Percentiles rank a stretch among this genome's conserved stretches.
Evolutionary conservation across 2,797 vertebrate species (phyloP).

Genomic region (Aulostomus chinensis): DNA sequence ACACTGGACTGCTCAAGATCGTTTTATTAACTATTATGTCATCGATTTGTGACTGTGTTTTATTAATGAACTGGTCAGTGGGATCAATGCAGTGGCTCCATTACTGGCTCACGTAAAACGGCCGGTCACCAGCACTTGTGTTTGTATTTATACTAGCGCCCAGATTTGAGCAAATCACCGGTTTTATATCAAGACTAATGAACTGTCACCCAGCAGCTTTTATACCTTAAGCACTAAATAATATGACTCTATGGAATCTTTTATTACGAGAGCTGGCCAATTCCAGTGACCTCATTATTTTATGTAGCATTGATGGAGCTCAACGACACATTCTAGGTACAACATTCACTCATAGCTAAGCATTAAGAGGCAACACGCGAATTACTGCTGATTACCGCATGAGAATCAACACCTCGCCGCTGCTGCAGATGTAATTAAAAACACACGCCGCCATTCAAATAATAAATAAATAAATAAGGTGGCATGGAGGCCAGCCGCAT

Average conservation of each 20-base stretch:
- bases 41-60: no score
- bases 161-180: conserved; percentile 11
- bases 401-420: conserved; percentile 25
- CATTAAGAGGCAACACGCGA: conserved; percentile 34
- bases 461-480: not conserved
- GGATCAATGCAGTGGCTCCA: no score
- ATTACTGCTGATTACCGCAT: conserved; percentile 33
- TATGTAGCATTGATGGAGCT: conserved; percentile 35
- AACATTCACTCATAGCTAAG: conserved; percentile 15
- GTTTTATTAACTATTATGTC: no score
- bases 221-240: no score
- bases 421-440: not conserved
- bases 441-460: conserved; percentile 1
- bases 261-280: conserved; percentile 27
- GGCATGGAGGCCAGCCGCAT: conserved; percentile 21
- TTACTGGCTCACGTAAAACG: no score
- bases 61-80: no score
- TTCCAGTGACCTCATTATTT: conserved; percentile 46
- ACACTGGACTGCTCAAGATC: no score
- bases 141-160: conserved; percentile 17
- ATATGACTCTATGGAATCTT: not conserved
- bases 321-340: conserved; percentile 41
- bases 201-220: no score
- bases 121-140: no score
- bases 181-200: no score